Evolutionary conservation across 2,113 vertebrate genomes (phyloP).

Genomic region (Cinclus cinclus): DNA sequence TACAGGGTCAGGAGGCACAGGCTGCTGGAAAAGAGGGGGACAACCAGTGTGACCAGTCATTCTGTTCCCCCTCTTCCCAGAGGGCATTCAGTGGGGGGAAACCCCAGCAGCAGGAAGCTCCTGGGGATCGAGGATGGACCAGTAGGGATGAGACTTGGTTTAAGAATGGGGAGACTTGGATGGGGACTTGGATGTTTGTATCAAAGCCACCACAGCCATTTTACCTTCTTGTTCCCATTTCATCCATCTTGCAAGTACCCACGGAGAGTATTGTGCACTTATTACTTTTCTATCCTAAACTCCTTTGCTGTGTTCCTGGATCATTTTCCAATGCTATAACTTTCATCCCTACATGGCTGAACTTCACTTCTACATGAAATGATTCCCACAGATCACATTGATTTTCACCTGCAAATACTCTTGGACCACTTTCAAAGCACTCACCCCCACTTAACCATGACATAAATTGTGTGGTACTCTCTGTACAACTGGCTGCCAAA

Average conservation of each 20-base stretch:
- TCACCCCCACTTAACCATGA: neutral
- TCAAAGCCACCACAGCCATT: neutral
- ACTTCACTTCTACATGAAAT: neutral
- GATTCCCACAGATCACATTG: neutral
- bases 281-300: neutral
- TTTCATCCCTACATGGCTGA: neutral
- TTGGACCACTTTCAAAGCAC: neutral
- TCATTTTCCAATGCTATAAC: neutral
- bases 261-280: accelerated
- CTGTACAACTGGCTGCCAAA: neutral
- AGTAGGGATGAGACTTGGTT: neutral
- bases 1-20: accelerated
- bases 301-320: neutral
- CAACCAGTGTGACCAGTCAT: neutral
- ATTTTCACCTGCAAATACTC: neutral
- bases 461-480: neutral
- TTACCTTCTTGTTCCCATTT: neutral
- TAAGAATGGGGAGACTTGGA: neutral
- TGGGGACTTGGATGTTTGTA: neutral
- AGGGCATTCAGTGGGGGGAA: neutral
- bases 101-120: accelerated
- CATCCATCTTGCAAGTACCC: neutral
- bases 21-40: neutral
- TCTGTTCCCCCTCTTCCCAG: neutral
- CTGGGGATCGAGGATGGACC: neutral